Evolutionary conservation across 2,113 vertebrate genomes (phyloP).

Genomic region (Phyllostomus hastatus): DNA sequence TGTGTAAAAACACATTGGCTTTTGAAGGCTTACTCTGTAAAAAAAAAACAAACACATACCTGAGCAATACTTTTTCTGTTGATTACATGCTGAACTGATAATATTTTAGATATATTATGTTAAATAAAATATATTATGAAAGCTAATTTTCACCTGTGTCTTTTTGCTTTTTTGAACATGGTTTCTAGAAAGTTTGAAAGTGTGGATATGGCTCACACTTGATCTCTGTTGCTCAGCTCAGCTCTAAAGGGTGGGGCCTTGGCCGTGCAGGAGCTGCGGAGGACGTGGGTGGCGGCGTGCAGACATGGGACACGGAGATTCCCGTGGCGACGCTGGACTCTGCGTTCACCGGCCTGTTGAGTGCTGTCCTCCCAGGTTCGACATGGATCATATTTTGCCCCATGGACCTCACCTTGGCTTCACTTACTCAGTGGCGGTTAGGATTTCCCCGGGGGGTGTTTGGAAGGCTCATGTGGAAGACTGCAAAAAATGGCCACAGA

Average conservation of each 20-base stretch:
- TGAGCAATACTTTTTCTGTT: not conserved
- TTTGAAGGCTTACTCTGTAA: not conserved
- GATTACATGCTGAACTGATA: not conserved
- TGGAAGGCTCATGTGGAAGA: not conserved
- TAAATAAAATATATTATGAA: not conserved
- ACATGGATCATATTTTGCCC: not conserved
- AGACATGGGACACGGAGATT: fast-evolving
- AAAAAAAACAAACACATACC: not conserved
- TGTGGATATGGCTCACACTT: not conserved
- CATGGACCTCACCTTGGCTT: not conserved
- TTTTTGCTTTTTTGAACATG: not conserved
- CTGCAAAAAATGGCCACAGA: not conserved
- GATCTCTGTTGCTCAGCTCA: fast-evolving
- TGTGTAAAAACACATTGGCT: not conserved
- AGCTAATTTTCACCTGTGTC: not conserved
- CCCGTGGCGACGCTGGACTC: fast-evolving
- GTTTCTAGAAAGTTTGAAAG: not conserved
- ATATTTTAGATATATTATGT: not conserved
- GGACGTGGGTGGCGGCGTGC: fast-evolving
- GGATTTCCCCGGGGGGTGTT: not conserved
- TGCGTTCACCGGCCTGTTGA: not conserved
- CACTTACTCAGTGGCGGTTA: not conserved
- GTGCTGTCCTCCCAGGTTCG: fast-evolving
- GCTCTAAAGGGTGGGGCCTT: fast-evolving
- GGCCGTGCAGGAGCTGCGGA: not conserved